Base-by-base conservation (phyloP, 1,140 invertebrate species). In the Cardiocondyla obscurior region DNA sequence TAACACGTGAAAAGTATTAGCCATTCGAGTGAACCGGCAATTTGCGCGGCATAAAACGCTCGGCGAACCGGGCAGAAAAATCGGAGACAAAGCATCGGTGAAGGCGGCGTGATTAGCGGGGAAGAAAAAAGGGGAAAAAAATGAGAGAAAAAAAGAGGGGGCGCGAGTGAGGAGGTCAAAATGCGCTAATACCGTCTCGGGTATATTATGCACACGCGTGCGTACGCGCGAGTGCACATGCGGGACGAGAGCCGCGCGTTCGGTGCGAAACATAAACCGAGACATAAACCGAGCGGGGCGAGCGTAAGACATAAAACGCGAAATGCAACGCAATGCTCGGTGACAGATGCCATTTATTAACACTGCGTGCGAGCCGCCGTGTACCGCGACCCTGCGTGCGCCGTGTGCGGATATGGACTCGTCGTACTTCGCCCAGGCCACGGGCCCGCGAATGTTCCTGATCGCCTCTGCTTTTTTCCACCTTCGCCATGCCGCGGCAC, bases 301-400 rank as follows among this genome's bases (percentile, higher is more conserved):
- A 85, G 88, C 90, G 91, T 92, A 91, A 91, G 92, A 85, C 91
- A 91, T 91, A 92, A 93, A 92, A 92, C 86, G 88, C 90, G 90
- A 92, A 93, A 92, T 93, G 91, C 91, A 92, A 90, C 85, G 88
- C 88, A 87, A 90, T 84, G 84, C 89, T 76, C 83, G 90, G 92
- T 93, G 92, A 93, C 92, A 93, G 92, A 93, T 93, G 92, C 90
- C 90, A 87, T 93, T 93, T 93, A 93, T 93, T 93, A 92, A 92
- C 90, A 89, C 86, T 51, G 53, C 62, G 64, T 42, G 81, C 76
- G 83, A 53, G 67, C 33, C 16, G 53, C 76, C 22, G 64, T 53
- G 46, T 58, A 33, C 3, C 25, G 10, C 5, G 30, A 16, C 22
- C 16, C 6, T 25, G 10, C 16, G 10, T 25, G 10, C 33, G 39